phyloP scores from a whole-genome alignment of 1,140 invertebrate species.

The Formica exsecta region DNA sequence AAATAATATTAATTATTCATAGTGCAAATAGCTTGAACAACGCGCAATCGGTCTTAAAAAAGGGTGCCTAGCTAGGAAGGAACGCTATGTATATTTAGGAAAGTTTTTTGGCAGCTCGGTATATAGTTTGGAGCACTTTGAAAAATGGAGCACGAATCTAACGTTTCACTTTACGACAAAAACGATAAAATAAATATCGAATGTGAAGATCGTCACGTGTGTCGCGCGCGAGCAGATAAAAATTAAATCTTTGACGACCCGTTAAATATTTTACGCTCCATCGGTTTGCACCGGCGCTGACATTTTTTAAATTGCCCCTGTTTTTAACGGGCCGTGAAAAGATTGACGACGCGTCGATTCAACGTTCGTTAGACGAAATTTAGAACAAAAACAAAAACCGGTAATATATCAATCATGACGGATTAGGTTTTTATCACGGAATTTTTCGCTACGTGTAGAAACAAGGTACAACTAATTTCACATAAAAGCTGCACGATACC shows the following conservation, averaged over 20 bases:
- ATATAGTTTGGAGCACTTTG: neutral
- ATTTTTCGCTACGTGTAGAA: neutral
- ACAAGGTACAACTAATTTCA: neutral
- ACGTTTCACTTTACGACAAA: neutral
- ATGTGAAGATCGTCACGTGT: neutral
- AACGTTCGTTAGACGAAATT: neutral
- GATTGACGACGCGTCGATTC: neutral
- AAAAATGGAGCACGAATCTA: neutral
- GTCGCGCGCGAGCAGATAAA: neutral
- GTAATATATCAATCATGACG: neutral
- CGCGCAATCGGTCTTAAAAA: neutral
- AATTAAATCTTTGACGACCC: neutral
- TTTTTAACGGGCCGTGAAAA: neutral
- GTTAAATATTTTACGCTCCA: neutral
- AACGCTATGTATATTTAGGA: no score
- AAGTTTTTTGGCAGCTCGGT: neutral
- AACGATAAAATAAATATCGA: constrained; percentile 30
- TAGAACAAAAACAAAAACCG: no score
- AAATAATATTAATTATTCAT: neutral
- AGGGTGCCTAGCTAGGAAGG: no score
- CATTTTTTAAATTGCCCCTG: neutral
- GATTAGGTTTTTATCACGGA: neutral
- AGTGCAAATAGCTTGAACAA: neutral
- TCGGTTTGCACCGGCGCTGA: neutral
- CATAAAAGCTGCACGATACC: neutral